phyloP scores from a whole-genome alignment of 2,797 vertebrate species.

The Pachyuromys duprasi region DNA sequence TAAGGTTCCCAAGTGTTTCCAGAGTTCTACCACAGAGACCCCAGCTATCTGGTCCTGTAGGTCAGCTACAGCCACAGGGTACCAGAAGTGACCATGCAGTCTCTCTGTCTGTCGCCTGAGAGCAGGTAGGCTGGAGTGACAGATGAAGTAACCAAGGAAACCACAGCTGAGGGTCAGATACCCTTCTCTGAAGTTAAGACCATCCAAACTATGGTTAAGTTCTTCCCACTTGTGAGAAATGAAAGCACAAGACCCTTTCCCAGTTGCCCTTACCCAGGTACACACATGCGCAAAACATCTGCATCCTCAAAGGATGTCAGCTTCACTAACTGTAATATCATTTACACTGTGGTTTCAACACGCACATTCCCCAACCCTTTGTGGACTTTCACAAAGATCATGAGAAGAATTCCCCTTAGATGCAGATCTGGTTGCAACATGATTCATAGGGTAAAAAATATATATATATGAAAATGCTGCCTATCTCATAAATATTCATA shows the following conservation, averaged over 20 bases:
- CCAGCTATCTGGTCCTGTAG: background rate
- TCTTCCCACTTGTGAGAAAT: background rate
- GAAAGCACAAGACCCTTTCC: background rate
- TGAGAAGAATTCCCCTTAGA: background rate
- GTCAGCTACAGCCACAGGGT: background rate
- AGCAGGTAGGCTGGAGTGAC: background rate
- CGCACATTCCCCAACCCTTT: background rate
- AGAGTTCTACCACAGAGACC: background rate
- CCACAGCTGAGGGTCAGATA: background rate
- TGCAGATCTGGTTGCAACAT: background rate
- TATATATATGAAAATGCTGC: background rate
- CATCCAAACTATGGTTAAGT: background rate
- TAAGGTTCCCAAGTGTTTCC: background rate
- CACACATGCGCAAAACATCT: background rate
- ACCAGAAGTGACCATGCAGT: background rate
- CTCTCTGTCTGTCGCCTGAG: background rate
- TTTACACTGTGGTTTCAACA: background rate
- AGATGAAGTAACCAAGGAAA: background rate
- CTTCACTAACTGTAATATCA: background rate
- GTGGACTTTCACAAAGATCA: background rate
- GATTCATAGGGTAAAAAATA: background rate
- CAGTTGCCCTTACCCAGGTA: background rate
- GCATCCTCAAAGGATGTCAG: background rate
- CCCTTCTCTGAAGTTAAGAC: background rate
- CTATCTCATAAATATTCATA: slow-evolving; percentile 1